These are phyloP conservation scores for Iguana delicatissima DNA, from an alignment of 2,797 vertebrate species.

Conservation along the genomic window DNA sequence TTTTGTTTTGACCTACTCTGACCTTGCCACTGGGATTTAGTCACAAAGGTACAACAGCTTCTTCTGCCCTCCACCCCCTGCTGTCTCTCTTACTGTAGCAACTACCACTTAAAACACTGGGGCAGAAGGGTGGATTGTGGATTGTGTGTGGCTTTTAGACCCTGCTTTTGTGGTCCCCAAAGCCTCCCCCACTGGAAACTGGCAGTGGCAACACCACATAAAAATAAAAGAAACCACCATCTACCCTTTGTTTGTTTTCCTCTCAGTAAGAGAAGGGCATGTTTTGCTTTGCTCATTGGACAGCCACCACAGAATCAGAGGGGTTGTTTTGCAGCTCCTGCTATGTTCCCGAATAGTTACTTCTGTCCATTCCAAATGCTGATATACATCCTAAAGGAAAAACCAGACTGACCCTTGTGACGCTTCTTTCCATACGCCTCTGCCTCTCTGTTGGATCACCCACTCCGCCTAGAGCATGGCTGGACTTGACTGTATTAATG, in stretches of 20 bases:
- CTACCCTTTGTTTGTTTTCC: not conserved
- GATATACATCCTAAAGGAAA: not conserved
- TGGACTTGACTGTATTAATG: slow-evolving; percentile 89
- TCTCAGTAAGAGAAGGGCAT: not conserved
- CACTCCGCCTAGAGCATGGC: slow-evolving; percentile 83
- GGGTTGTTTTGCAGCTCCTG: not conserved
- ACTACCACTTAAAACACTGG: not conserved
- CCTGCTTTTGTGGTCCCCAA: too few relatives aligned
- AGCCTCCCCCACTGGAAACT: too few relatives aligned
- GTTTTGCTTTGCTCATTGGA: not conserved
- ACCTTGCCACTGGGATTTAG: not conserved
- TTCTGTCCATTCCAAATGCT: too few relatives aligned
- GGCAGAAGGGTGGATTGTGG: too few relatives aligned
- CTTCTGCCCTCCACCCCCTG: too few relatives aligned
- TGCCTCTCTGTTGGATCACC: slow-evolving; percentile 84
- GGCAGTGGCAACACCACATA: too few relatives aligned
- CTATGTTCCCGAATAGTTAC: not conserved
- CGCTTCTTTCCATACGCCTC: slow-evolving; percentile 85
- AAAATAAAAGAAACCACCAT: not conserved
- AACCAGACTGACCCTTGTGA: slow-evolving; percentile 81
- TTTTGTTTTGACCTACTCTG: not conserved
- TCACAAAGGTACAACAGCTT: too few relatives aligned
- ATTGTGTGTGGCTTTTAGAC: too few relatives aligned
- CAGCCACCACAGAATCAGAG: not conserved
- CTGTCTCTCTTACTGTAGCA: too few relatives aligned